A percentile compares a stretch with the other conserved stretches of the same genome.
Conservation (phyloP, 2,888 invertebrate species). For the Euproctis similis region DNA sequence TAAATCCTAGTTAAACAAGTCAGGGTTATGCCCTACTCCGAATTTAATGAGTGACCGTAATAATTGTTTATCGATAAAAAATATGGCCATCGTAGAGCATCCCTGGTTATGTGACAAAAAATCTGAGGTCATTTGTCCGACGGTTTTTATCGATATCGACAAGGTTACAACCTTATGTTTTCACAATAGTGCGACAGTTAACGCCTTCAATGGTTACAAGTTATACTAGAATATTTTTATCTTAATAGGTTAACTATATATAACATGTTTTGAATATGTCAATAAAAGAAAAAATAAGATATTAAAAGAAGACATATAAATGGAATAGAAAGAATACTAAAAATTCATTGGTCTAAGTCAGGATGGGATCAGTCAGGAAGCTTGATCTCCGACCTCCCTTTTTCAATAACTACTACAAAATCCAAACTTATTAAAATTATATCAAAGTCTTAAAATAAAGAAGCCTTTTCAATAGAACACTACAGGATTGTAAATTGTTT, state of each 20-base stretch:
- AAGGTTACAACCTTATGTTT: constrained; percentile 27
- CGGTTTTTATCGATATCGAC: constrained; percentile 19
- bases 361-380: too few relatives aligned
- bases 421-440: too few relatives aligned
- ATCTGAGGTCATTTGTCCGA: constrained; percentile 24
- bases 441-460: too few relatives aligned
- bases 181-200: constrained; percentile 18
- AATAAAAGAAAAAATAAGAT: too few relatives aligned
- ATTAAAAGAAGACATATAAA: too few relatives aligned
- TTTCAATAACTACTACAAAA: too few relatives aligned
- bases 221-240: constrained; percentile 2
- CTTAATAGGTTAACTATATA: too few relatives aligned
- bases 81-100: constrained; percentile 25
- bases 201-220: too few relatives aligned
- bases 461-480: background rate
- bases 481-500: background rate
- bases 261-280: too few relatives aligned
- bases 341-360: too few relatives aligned
- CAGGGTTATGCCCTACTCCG: constrained; percentile 21
- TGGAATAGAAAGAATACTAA: too few relatives aligned
- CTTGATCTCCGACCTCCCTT: too few relatives aligned
- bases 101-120: constrained; percentile 26
- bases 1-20: constrained; percentile 14
- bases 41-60: constrained; percentile 22
- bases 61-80: constrained; percentile 22